Base-by-base conservation (phyloP, 2,113 vertebrate species). In the Syngnathoides biaculeatus region DNA sequence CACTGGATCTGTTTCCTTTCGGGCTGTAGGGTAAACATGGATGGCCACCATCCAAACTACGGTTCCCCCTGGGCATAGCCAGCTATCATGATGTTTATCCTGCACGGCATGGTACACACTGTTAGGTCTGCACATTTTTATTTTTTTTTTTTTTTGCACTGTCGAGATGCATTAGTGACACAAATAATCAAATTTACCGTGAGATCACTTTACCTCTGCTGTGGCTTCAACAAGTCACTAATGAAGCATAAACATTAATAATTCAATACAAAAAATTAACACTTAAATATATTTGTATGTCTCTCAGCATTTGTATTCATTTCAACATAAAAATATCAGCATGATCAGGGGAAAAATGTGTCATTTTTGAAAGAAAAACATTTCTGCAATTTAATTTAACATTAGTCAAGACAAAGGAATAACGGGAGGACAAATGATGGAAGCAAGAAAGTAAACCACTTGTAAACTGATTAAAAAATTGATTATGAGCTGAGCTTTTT, bases 401-500 rank as follows among this genome's bases (percentile, higher is more conserved):
- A 20, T 38, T 39, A 38, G 38, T 39, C 4, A 4, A 38, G 57
- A 59, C 39, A 20, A 5, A n/a, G 43, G n/a, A 20, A 48, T 19
- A 8, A 48, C 8, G 47, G n/a, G n/a, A n/a, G n/a, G n/a, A 11
- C 20, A 2, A 38, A 19, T 20, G 19, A 59, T 14, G 10, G 1
- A 35, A 27, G 14, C 42, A 42, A 4, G 15, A 5, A 65, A 50
- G 4, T n/a, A 20, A 48, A 20, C 47, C 7, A 48, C n/a, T 20
- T 20, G 2, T 35, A 73, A 80, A 85, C 74, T 70, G 22, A 53
- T 77, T 71, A 67, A 57, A 61, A 77, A 43, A 67, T 70, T 64
- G 71, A 69, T 62, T 38, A 57, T 67, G 70, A 83, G 78, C 71
- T 71, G 72, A 80, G 74, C 66, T 65, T 66, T 59, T 62, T 45